Evolutionary conservation across 2,797 vertebrate genomes (phyloP), one percentile per base, ranked within the genome.

Genomic region (Limosa lapponica): DNA sequence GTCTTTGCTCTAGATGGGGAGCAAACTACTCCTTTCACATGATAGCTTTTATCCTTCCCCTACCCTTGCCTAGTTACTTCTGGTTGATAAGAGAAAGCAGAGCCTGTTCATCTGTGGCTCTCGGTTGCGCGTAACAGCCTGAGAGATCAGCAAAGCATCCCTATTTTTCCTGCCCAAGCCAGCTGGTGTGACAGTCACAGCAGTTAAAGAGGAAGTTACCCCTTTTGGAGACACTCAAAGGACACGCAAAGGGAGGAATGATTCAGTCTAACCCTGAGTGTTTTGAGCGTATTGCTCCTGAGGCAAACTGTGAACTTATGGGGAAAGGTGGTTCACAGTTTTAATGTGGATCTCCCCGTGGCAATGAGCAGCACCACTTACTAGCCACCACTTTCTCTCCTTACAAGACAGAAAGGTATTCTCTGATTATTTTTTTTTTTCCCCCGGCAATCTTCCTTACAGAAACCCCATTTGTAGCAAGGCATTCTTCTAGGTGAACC

Each of bases 251-350:
- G 19, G 13, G 30, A 66, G 20, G 37, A 18, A 66, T n/a, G 19
- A 72, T 44, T 87, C 24, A 13, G 18, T 57, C 27, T 58, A 71
- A 15, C 15, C 17, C 48, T 48, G 34, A 70, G 28, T 11, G 8
- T 32, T 75, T 32, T 49, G 28, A 64, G 34, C 3, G 1, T 39
- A 58, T 73, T 67, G 6, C 20, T 88, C 23, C 54, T 54, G 20
- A 57, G n/a, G 16, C 27, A 71, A 30, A 39, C 14, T 43, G 16
- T n/a, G 41, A 65, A 49, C 25, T 82, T 67, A 17, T 72, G 28
- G 14, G 30, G 30, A 65, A 74, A 74, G 7, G 4, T 0, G 0
- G 17, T 18, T 36, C 49, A 48, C 32, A 37, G 3, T 62, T 41
- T 82, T 36, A 44, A 43, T 19, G 8, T 48, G 8, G 24, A 54